Evolutionary conservation across 2,797 vertebrate genomes (phyloP), one percentile per base, ranked within the genome.

Genomic region (Lithobates pipiens): DNA sequence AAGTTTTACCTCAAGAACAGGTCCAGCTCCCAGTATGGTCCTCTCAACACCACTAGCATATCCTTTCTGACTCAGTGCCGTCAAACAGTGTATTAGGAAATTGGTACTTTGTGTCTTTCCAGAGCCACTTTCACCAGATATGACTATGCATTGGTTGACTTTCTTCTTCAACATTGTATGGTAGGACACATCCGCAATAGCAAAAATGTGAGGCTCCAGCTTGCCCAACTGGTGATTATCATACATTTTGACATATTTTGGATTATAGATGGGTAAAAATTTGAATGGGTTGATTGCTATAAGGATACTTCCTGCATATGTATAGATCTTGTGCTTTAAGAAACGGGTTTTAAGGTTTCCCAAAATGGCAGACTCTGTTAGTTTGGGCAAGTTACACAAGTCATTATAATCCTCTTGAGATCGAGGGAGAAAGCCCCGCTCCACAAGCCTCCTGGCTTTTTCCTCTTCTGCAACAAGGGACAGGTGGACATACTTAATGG

Each of bases 31-130:
- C 83, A 99, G 93, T 88, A 99, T 99, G 89, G 98, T 99, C 90
- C 98, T 95, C 92, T 99, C 98, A 44, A 99, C 98, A 0, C 98
- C 98, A 0, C 98, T 99, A 79, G 98, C 98, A 0, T 98, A 97
- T 88, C 98, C 98, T 89, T 99, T 99, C 94, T 99, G 98, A 93
- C 98, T 99, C 86, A 99, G 95, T 0, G 98, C 98, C 0, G 98
- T 99, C 89, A 99, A 93, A 90, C 98, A 99, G 93, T 99, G 98
- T 93, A 99, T 99, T 90, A 99, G 94, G 91, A 99, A 99, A 93
- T 99, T 99, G 91, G 98, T 99, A 91, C 97, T 99, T 90, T 99
- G 98, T 0, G 98, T 99, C 89, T 99, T 99, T 82, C 98, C 98
- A 0, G 98, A 99, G 78, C 98, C 98, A 1, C 98, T 99, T 92